These are phyloP conservation scores for Portunus trituberculatus DNA, from an alignment of 1,140 invertebrate genomes.

Conservation along the genomic window DNA sequence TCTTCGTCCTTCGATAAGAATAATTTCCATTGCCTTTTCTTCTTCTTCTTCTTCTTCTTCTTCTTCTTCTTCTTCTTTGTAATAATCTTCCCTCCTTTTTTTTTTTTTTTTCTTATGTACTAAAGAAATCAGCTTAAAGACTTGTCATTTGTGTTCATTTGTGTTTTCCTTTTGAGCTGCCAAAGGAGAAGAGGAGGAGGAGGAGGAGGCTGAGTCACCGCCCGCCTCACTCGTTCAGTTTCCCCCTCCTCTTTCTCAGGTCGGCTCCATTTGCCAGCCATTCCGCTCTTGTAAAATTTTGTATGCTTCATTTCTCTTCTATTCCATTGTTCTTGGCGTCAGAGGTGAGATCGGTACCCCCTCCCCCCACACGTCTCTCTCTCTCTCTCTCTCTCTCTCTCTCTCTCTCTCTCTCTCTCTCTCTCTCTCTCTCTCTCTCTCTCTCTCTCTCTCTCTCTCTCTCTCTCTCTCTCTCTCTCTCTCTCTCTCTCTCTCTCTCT, in stretches of 20 bases:
- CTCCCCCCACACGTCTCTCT: neutral
- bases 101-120: too few relatives aligned
- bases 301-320: neutral
- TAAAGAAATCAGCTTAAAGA: too few relatives aligned
- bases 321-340: neutral
- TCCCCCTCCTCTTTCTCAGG: neutral
- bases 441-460: conserved; percentile 24
- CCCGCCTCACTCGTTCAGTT: neutral
- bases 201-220: neutral
- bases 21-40: too few relatives aligned
- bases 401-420: neutral
- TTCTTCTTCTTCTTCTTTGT: neutral
- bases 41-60: neutral
- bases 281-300: conserved; percentile 4
- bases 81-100: too few relatives aligned
- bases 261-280: conserved; percentile 13
- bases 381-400: neutral
- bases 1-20: neutral
- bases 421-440: neutral
- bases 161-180: too few relatives aligned
- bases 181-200: too few relatives aligned
- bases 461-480: neutral
- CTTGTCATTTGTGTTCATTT: too few relatives aligned
- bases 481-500: neutral
- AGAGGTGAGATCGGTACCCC: neutral